phyloP scores from a whole-genome alignment of 30 jellyfish, hydroid and myxozoan species.

The Aurelia sp. region DNA sequence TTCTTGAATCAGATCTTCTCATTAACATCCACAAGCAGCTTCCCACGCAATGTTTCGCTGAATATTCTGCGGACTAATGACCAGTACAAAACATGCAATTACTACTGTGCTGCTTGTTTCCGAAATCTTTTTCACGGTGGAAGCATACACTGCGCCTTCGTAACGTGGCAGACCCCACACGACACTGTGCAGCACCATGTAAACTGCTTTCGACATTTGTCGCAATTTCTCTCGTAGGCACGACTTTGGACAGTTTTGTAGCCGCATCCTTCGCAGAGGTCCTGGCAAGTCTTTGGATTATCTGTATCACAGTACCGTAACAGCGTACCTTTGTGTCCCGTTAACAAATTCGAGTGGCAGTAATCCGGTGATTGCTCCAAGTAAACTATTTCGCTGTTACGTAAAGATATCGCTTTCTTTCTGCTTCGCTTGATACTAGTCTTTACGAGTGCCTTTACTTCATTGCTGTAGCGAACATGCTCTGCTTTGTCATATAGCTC shows the following conservation, averaged over 20 bases:
- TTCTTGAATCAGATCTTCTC: too few relatives aligned
- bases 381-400: slow-evolving; percentile 29
- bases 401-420: slow-evolving; percentile 3
- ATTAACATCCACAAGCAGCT: too few relatives aligned
- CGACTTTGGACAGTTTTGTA: slow-evolving; percentile 46
- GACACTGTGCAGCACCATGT: slow-evolving; percentile 70
- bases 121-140: neutral
- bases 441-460: neutral
- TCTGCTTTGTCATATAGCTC: slow-evolving; percentile 67
- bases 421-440: neutral
- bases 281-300: slow-evolving; percentile 32
- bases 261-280: slow-evolving; percentile 71
- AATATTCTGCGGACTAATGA: too few relatives aligned
- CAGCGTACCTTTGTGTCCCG: slow-evolving; percentile 70
- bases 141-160: slow-evolving; percentile 55
- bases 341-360: slow-evolving; percentile 27
- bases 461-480: slow-evolving; percentile 12
- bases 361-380: slow-evolving; percentile 62
- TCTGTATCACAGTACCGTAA: slow-evolving; percentile 61
- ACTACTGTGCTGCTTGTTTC: too few relatives aligned
- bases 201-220: slow-evolving; percentile 59
- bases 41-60: too few relatives aligned
- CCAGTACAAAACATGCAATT: too few relatives aligned
- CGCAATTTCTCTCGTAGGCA: slow-evolving; percentile 37
- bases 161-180: slow-evolving; percentile 56